phyloP scores from a whole-genome alignment of 2,888 invertebrate species.

The Linnaemya tessellans region DNA sequence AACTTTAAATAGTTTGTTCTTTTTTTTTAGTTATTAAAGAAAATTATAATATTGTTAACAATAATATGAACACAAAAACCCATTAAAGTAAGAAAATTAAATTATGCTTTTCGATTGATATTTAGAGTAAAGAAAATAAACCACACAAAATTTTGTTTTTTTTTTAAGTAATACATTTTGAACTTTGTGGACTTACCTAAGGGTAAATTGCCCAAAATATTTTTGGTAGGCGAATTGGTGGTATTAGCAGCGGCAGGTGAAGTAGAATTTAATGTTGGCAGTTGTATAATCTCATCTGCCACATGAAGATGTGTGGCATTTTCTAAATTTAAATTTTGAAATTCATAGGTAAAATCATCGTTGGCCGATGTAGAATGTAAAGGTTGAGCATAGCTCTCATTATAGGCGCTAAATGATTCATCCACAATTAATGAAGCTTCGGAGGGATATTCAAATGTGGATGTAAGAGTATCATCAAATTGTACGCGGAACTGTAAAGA shows the following conservation, averaged over 20 bases:
- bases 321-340: constrained; percentile 76
- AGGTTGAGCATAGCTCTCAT: constrained; percentile 56
- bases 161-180: constrained; percentile 1
- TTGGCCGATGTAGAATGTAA: constrained; percentile 15
- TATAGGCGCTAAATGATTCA: constrained; percentile 83
- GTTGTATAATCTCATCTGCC: constrained; percentile 82
- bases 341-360: constrained; percentile 67
- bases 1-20: background rate
- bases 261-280: constrained; percentile 77
- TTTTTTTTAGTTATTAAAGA: constrained; percentile 2
- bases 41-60: background rate
- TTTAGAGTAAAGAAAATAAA: background rate
- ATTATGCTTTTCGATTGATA: constrained; percentile 31
- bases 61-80: constrained; percentile 25
- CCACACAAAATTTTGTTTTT: constrained; percentile 5
- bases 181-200: constrained; percentile 79
- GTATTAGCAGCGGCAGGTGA: constrained; percentile 60
- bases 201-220: constrained; percentile 82
- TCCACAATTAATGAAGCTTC: constrained; percentile 91
- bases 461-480: constrained; percentile 94
- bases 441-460: constrained; percentile 96
- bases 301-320: constrained; percentile 79
- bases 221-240: constrained; percentile 76
- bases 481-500: constrained; percentile 91
- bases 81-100: constrained; percentile 33